A percentile compares a stretch with the other conserved stretches of the same genome.
phyloP scores from a whole-genome alignment of 2,888 invertebrate species.

The Melanostoma mellinum region DNA sequence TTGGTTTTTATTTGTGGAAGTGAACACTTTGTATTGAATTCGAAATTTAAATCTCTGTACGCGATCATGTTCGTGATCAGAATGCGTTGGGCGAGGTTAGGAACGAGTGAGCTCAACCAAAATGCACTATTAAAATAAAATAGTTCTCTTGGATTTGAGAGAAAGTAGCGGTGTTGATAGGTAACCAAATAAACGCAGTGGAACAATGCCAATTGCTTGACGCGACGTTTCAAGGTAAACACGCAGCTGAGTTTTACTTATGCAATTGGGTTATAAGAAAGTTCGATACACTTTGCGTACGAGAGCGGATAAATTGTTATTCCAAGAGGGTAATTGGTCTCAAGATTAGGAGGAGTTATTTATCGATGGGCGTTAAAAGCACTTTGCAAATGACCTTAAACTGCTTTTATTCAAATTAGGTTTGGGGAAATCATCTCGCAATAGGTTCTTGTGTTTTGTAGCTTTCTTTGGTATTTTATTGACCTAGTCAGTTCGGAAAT shows the following conservation, averaged over 20 bases:
- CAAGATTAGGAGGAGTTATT: constrained; percentile 19
- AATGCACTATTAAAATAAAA: constrained; percentile 31
- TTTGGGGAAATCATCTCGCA: constrained; percentile 18
- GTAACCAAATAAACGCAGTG: neutral
- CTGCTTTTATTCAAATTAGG: constrained; percentile 13
- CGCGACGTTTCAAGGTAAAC: constrained; percentile 61
- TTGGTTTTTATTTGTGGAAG: neutral
- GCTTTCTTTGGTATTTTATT: constrained; percentile 35
- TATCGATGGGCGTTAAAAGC: constrained; percentile 37
- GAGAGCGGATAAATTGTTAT: constrained; percentile 17
- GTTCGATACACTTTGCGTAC: constrained; percentile 62
- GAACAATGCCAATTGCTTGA: constrained; percentile 50
- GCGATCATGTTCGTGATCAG: constrained; percentile 49
- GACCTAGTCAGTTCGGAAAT: neutral
- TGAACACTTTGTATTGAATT: constrained; percentile 20
- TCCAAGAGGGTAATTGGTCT: constrained; percentile 35
- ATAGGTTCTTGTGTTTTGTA: neutral
- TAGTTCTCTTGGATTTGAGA: constrained; percentile 49
- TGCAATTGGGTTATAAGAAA: constrained; percentile 66
- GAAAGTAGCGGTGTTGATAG: constrained; percentile 40
- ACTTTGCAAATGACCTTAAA: constrained; percentile 34
- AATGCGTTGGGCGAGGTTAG: constrained; percentile 53
- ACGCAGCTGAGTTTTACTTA: constrained; percentile 38
- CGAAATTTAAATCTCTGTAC: constrained; percentile 22
- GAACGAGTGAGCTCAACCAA: neutral